These are phyloP conservation scores for Volucella bombylans DNA, from an alignment of 2,888 invertebrate genomes.

Conservation along the genomic window DNA sequence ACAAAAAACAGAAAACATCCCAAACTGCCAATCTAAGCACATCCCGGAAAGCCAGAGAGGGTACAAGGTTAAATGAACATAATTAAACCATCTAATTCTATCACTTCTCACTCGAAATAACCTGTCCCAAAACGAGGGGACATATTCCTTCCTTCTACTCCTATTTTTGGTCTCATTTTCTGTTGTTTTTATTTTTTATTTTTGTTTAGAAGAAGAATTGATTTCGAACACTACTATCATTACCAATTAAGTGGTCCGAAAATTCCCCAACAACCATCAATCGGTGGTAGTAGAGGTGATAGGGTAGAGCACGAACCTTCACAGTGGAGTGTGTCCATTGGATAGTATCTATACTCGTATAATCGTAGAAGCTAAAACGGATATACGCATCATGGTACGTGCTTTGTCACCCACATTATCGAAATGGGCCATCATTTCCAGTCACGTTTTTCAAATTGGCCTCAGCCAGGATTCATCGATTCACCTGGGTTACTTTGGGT, in stretches of 20 bases:
- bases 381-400: conserved; percentile 73
- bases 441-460: conserved; percentile 74
- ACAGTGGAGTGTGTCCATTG: conserved; percentile 10
- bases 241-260: conserved; percentile 70
- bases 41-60: conserved; percentile 21
- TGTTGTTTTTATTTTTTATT: conserved; percentile 35
- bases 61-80: conserved; percentile 67
- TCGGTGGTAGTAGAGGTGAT: conserved; percentile 25
- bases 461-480: conserved; percentile 69
- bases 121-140: conserved; percentile 1
- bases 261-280: conserved; percentile 53
- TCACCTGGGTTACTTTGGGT: conserved; percentile 56
- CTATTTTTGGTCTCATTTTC: conserved; percentile 9
- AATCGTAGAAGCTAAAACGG: conserved; percentile 44
- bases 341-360: background rate
- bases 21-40: conserved; percentile 17
- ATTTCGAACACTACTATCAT: conserved; percentile 70
- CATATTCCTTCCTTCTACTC: too few relatives aligned
- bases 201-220: conserved; percentile 49
- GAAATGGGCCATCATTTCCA: conserved; percentile 72
- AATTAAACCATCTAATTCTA: conserved; percentile 71
- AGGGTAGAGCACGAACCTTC: background rate
- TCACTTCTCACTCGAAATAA: conserved; percentile 50
- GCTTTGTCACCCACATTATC: conserved; percentile 73
- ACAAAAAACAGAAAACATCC: conserved; percentile 3